phyloP scores from a whole-genome alignment of 2,888 invertebrate genomes.

The Formica aserva region DNA sequence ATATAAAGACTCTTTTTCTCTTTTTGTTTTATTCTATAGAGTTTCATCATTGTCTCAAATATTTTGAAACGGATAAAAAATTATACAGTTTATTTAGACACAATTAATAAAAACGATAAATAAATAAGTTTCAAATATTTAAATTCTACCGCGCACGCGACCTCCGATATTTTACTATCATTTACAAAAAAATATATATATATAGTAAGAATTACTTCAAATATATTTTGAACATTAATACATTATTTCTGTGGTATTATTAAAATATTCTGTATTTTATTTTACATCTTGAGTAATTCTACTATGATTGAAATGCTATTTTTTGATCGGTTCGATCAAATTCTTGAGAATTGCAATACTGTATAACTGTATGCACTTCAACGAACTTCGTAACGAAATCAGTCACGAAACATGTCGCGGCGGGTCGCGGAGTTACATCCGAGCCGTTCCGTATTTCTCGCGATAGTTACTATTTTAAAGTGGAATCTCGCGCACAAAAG shows the following conservation, averaged over 20 bases:
- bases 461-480: background rate
- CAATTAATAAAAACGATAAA: background rate
- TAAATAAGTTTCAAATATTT: background rate
- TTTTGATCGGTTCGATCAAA: background rate
- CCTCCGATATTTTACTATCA: background rate
- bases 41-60: background rate
- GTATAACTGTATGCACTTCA: background rate
- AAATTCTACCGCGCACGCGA: background rate
- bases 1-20: background rate
- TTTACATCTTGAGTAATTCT: background rate
- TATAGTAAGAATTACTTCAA: background rate
- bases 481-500: background rate
- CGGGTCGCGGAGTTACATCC: too few species aligned
- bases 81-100: background rate
- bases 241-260: background rate
- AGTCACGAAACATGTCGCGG: too few species aligned
- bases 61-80: background rate
- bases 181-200: background rate
- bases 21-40: background rate
- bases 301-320: background rate
- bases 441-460: background rate
- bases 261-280: background rate
- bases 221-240: background rate
- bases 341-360: background rate
- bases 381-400: background rate